phyloP scores from a whole-genome alignment of 2,113 vertebrate species.

The Pseudopodoces humilis region DNA sequence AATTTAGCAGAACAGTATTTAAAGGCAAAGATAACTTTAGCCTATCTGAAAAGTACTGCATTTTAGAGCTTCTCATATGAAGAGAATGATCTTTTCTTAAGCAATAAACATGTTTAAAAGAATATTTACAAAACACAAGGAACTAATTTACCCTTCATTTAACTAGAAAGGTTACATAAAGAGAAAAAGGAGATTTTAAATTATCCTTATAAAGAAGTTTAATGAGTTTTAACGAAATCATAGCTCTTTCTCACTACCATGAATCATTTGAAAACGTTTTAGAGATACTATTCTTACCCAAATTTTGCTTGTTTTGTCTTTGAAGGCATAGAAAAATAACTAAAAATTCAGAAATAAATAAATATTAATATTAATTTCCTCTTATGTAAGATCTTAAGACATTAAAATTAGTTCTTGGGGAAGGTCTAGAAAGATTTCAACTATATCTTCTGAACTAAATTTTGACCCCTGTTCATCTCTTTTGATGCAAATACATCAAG shows the following conservation, averaged over 20 bases:
- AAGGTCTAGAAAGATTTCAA: neutral
- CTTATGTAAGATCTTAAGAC: neutral
- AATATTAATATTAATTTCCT: neutral
- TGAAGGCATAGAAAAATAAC: neutral
- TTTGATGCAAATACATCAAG: neutral
- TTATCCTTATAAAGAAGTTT: neutral
- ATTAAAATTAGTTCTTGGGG: neutral
- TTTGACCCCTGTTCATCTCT: neutral
- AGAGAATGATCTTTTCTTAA: neutral
- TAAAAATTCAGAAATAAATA: neutral
- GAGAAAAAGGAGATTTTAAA: neutral
- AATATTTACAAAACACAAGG: neutral
- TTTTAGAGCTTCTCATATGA: neutral
- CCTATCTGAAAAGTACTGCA: neutral
- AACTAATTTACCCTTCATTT: neutral
- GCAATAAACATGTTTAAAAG: neutral
- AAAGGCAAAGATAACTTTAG: neutral
- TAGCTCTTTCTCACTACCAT: accelerated
- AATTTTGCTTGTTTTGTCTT: neutral
- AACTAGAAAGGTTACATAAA: neutral
- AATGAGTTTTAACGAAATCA: neutral
- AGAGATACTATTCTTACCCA: neutral
- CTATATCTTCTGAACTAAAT: neutral
- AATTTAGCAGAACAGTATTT: neutral
- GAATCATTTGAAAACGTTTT: neutral